phyloP scores from a whole-genome alignment of 2,113 vertebrate species.

The Pangasianodon gigas region DNA sequence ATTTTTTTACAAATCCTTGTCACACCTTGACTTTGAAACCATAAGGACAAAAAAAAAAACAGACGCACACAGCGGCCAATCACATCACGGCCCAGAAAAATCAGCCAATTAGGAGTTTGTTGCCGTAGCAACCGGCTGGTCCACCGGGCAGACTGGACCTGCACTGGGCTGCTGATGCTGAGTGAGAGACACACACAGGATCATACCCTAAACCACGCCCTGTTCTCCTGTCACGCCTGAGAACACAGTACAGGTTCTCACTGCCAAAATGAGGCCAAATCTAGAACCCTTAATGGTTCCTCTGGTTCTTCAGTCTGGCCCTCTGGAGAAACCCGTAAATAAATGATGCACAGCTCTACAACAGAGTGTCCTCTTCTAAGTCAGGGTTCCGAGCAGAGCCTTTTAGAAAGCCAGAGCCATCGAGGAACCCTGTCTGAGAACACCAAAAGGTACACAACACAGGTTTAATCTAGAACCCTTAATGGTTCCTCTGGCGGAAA shows the following conservation, averaged over 20 bases:
- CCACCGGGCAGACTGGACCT: constrained; percentile 18
- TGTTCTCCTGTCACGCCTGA: background rate
- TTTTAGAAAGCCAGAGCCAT: background rate
- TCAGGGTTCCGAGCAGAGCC: background rate
- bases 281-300: background rate
- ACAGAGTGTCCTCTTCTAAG: background rate
- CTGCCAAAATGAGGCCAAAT: background rate
- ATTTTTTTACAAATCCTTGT: background rate
- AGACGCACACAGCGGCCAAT: constrained; percentile 2
- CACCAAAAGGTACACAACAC: background rate
- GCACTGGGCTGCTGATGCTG: constrained; percentile 23
- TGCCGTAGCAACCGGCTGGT: constrained; percentile 40
- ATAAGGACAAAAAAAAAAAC: constrained; percentile 3
- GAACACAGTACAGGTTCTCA: background rate
- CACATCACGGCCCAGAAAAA: background rate
- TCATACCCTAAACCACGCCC: background rate
- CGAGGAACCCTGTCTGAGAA: background rate
- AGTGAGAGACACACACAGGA: constrained; percentile 6
- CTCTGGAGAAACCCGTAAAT: background rate
- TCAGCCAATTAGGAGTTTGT: constrained; percentile 47
- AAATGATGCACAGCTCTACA: background rate
- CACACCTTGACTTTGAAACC: constrained; percentile 4
- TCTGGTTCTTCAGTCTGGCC: background rate
- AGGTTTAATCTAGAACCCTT: background rate
- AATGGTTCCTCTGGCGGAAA: background rate